Base-by-base conservation (phyloP, 2,888 invertebrate genomes). In the Melanargia galathea region DNA sequence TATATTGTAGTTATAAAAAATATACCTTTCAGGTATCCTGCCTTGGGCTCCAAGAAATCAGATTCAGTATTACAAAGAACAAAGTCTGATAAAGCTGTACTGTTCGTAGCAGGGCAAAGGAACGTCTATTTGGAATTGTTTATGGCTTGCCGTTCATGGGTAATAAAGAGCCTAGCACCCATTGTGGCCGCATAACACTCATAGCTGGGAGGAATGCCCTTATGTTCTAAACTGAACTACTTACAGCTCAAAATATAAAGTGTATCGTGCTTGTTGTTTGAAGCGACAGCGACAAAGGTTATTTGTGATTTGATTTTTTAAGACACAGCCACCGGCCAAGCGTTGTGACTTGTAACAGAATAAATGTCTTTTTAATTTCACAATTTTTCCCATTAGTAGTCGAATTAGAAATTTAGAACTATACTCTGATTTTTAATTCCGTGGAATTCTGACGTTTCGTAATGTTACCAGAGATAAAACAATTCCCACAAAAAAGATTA, bases 101-200 rank as follows among this genome's bases (percentile, higher is more conserved):
- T 63, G 62, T 70, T 63, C 66, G 51, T 43, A 57, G 54, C 68
- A n/a, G 63, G 58, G 61, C 66, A 56, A 66, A 61, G 63, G 74
- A 58, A 71, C 73, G 77, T 82, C 86, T 84, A 85, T 86, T 87
- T 84, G 75, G 79, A 85, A 84, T 82, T 82, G 81, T 84, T 86
- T 84, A 84, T 79, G 76, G 64, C 76, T 74, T 75, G 74, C 83
- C 81, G 81, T 84, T 85, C 83, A 80, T 81, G 81, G 80, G 75
- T 81, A 81, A 82, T 83, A 83, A 80, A 83, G 81, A 78, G 76
- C 65, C 66, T 73, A 76, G 76, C 75, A 72, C 73, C 77, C 76
- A 78, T 82, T 82, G 81, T 81, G 75, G 51, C 64, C 54, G 66
- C 72, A 76, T 75, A 75, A 76, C 77, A 70, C 65, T 75, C 71